Evolutionary conservation across 2,888 invertebrate species (phyloP), one percentile per base, ranked within the genome.

Genomic region (Ectemnius cavifrons): DNA sequence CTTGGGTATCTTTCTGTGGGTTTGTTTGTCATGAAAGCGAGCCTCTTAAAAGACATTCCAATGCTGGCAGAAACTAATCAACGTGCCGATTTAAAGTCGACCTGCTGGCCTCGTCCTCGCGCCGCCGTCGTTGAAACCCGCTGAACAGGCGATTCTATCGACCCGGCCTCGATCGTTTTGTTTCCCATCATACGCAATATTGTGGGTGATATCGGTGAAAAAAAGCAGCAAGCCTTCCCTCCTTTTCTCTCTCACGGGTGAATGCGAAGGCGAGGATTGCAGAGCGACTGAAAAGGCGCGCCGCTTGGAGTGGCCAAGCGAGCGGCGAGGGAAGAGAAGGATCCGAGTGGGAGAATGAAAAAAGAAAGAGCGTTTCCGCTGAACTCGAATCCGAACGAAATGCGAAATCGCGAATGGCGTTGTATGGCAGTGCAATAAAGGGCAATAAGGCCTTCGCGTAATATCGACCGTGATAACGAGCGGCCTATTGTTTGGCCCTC

Each of bases 401-500:
- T 37, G 37, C 37, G 37, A 37, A 11, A 37, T 37, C 37, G 52
- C 52, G 52, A 52, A 16, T 16, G 16, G n/a, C 52, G 16, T 4
- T 18, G 46, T 18, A 61, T 45, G 61, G 59, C 18, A 60, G 27
- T 61, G 57, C 27, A 71, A 20, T 27, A 58, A 58, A 58, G 47
- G 58, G 59, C 68, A 63, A 46, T 72, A 72, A 63, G 58, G 63
- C 63, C 20, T 23, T 49, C 59, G 63, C n/a, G 59, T 68, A 61
- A 18, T 46, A 61, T 63, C 28, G 63, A 72, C 59, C 63, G 27
- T 20, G 64, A 69, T 69, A 69, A 69, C 58, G 68, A 28, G 28
- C 16, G 18, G 27, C 47, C 61, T 58, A 67, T 46, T 16, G 45
- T 67, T 49, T 28, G 58, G 23, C 37, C 62, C 23, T 59, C 63